Base-by-base conservation (phyloP, 2,113 vertebrate genomes). In the Brachypteracias leptosomus region DNA sequence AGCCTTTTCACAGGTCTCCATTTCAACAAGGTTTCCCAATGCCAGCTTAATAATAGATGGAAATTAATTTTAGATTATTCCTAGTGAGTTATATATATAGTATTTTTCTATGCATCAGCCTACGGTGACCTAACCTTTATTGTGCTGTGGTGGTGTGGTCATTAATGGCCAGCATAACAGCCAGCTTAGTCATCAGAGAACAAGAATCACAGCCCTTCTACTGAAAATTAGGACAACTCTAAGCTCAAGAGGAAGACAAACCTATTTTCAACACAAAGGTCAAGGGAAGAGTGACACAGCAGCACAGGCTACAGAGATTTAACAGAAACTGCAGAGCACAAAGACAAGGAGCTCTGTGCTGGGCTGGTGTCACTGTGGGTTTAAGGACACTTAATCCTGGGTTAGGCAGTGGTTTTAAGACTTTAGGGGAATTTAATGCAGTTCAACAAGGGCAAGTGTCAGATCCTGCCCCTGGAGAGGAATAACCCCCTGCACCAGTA, bases 61-160 rank as follows among this genome's bases (percentile, higher is more conserved):
- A 92, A 93, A 94, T 88, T 40, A 76, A 75, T 78, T 93, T 44
- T 16, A 46, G 80, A 54, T 92, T 90, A 72, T 79, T 88, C 40
- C 44, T 46, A 26, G n/a, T 0, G 1, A 84, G 65, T 61, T 42
- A 8, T 17, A 24, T 20, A 9, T 58, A 7, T 24, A 8, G 26
- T 46, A 11, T 54, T 57, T 52, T n/a, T 52, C 52, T 33, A 3
- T 8, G 19, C 47, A 10, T 71, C 80, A 28, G 55, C 55, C 33
- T 67, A 12, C 8, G 6, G 8, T 58, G 72, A 67, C 9, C 44
- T 63, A 4, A 9, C 36, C 15, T 62, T 74, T 59, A 16, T 33
- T 76, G 55, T 25, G 68, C 7, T 6, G 17, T 8, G 33, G 46
- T 29, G 10, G 10, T 47, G 42, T 8, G 29, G n/a, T 74, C 47